phyloP scores from a whole-genome alignment of 2,797 vertebrate species.

The Heterohyrax brucei region DNA sequence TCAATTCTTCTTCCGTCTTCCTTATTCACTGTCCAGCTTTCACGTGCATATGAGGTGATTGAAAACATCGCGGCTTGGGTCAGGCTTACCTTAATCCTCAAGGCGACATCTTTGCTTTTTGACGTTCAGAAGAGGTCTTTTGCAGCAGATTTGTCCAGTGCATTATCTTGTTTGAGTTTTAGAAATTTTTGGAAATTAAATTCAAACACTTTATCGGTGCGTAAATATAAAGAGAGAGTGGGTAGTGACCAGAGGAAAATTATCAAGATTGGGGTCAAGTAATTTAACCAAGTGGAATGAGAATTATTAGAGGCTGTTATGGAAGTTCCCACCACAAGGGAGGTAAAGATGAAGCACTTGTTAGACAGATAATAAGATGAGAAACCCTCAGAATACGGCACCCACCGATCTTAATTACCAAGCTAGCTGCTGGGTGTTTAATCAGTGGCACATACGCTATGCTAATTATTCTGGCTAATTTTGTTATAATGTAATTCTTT shows the following conservation, averaged over 20 bases:
- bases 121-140: too few relatives aligned
- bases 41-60: too few relatives aligned
- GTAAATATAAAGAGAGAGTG: not conserved
- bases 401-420: slow-evolving; percentile 81
- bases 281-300: not conserved
- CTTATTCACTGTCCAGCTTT: too few relatives aligned
- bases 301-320: not conserved
- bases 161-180: too few relatives aligned
- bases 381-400: slow-evolving; percentile 57
- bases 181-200: not conserved
- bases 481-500: slow-evolving; percentile 85
- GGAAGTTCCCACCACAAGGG: slow-evolving; percentile 79
- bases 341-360: slow-evolving; percentile 73
- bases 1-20: too few relatives aligned
- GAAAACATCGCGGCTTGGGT: too few relatives aligned
- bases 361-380: slow-evolving; percentile 80
- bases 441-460: slow-evolving; percentile 84
- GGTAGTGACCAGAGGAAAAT: not conserved
- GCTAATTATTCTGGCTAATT: slow-evolving; percentile 87
- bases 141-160: too few relatives aligned
- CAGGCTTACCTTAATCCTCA: too few relatives aligned
- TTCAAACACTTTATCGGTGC: not conserved
- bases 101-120: too few relatives aligned
- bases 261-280: accelerated
- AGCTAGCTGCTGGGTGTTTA: slow-evolving; percentile 82